These are phyloP conservation scores for Caenorhabditis briggsae DNA, from an alignment of 1,140 invertebrate species.

Conservation along the genomic window DNA sequence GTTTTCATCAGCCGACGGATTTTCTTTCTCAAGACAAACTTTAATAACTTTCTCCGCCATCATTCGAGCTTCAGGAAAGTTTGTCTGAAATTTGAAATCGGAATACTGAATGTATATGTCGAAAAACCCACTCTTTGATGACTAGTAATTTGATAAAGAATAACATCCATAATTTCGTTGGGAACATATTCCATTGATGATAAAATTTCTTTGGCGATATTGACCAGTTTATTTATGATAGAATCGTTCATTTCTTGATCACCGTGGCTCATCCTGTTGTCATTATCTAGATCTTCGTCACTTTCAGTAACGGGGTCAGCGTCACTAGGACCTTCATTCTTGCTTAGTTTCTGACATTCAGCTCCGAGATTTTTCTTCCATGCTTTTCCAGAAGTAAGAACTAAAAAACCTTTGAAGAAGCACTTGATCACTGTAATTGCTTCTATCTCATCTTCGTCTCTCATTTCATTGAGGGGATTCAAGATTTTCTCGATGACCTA, in stretches of 20 bases:
- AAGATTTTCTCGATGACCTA: background rate
- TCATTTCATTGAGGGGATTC: background rate
- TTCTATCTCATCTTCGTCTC: slow-evolving; percentile 9
- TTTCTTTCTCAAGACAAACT: background rate
- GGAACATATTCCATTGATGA: background rate
- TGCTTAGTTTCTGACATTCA: background rate
- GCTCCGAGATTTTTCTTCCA: background rate
- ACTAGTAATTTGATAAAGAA: slow-evolving; percentile 15
- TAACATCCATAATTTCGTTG: background rate
- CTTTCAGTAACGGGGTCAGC: background rate
- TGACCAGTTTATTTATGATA: background rate
- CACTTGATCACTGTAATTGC: background rate
- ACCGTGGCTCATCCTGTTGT: background rate
- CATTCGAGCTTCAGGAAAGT: background rate
- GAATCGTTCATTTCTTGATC: too few relatives aligned
- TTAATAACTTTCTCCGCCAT: background rate
- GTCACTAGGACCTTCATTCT: background rate
- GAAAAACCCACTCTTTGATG: background rate
- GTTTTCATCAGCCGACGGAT: background rate
- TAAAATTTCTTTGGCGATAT: background rate
- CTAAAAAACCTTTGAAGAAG: background rate
- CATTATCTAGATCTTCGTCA: background rate
- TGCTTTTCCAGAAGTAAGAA: background rate
- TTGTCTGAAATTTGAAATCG: background rate
- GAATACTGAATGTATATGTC: background rate